Percentiles rank a stretch among this genome's conserved stretches.
Conservation (phyloP, 2,113 vertebrate species). For the Genyomyrus donnyi region DNA sequence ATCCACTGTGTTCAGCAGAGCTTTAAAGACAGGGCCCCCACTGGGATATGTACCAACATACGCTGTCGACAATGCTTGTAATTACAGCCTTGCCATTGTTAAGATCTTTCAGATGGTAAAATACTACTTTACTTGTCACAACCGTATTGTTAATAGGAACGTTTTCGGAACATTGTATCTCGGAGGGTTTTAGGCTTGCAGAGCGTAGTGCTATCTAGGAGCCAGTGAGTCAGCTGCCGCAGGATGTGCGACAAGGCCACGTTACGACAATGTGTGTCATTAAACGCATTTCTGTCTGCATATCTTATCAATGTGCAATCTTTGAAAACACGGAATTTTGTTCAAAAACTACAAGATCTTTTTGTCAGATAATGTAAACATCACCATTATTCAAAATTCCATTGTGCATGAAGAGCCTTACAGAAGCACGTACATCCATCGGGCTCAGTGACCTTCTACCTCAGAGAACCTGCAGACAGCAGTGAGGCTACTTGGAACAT, state of each 20-base stretch:
- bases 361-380: not conserved
- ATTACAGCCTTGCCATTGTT: slow-evolving; percentile 6
- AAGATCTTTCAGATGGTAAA: slow-evolving; percentile 2
- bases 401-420: not conserved
- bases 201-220: not conserved
- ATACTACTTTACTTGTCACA: slow-evolving; percentile 17
- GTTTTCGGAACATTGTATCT: not conserved
- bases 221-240: not conserved
- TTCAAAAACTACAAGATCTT: not conserved
- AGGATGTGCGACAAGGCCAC: not conserved
- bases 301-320: not conserved
- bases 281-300: not conserved
- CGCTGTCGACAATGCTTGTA: not conserved
- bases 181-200: not conserved
- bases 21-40: slow-evolving; percentile 5
- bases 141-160: slow-evolving; percentile 9
- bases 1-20: not conserved
- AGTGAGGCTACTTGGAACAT: not conserved
- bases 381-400: not conserved
- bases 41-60: slow-evolving; percentile 12
- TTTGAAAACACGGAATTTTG: not conserved
- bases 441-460: not conserved
- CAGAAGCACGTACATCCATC: not conserved
- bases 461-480: not conserved
- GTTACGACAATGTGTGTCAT: not conserved